A percentile compares a stretch with the other conserved stretches of the same genome.
Evolutionary conservation across 2,797 vertebrate genomes (phyloP).

Genomic region (Ctenopoma kingsleyae): DNA sequence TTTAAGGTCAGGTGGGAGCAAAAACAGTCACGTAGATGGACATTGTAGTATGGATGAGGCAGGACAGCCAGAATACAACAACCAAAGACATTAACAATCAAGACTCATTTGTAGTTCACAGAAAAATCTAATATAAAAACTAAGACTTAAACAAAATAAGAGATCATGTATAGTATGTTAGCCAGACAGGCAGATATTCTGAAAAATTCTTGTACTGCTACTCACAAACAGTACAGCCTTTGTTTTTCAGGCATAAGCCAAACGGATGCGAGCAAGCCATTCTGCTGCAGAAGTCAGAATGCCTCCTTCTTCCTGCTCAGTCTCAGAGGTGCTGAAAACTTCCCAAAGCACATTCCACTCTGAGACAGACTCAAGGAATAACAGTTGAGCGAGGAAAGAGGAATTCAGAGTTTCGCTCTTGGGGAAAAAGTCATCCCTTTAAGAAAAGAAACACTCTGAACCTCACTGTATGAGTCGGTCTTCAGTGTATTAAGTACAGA

Average conservation of each 20-base stretch:
- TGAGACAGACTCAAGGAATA: constrained; percentile 66
- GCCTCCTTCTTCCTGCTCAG: constrained; percentile 78
- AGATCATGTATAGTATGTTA: constrained; percentile 41
- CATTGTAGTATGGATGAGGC: neutral
- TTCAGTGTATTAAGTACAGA: constrained; percentile 5
- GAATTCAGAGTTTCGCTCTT: constrained; percentile 55
- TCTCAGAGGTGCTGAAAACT: constrained; percentile 82
- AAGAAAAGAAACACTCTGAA: constrained; percentile 16
- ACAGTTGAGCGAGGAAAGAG: constrained; percentile 54
- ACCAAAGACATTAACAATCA: neutral
- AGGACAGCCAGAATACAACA: neutral
- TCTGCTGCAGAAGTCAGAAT: constrained; percentile 65
- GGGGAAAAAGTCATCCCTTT: constrained; percentile 28
- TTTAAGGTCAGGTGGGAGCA: no score
- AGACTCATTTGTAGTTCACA: neutral
- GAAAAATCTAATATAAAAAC: neutral
- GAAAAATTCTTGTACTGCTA: constrained; percentile 42
- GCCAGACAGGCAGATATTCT: constrained; percentile 38
- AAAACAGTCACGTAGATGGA: neutral
- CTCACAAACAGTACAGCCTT: constrained; percentile 70
- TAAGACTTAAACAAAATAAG: constrained; percentile 23
- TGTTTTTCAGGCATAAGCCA: constrained; percentile 66
- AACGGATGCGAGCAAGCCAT: constrained; percentile 70
- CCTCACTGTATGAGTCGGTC: constrained; percentile 8
- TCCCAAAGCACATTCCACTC: constrained; percentile 79